Percentiles rank a stretch among this genome's conserved stretches.
Evolutionary conservation across 2,888 invertebrate species (phyloP).

Genomic region (Tetanocera ferruginea): DNA sequence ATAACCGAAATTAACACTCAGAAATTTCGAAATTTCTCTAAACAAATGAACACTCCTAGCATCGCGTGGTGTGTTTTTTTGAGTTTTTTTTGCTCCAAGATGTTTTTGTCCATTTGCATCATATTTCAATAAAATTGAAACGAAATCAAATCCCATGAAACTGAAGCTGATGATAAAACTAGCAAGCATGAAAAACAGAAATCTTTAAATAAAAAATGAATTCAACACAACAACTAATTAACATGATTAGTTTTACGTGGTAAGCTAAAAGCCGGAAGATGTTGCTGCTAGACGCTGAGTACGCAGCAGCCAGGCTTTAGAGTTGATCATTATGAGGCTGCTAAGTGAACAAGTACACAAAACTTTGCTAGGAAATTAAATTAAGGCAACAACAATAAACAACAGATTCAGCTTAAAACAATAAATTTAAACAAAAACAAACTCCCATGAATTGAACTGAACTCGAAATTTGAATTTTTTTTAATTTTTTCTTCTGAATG

Average conservation of each 20-base stretch:
- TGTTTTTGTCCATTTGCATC: neutral
- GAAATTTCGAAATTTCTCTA: neutral
- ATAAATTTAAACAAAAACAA: slow-evolving; percentile 26
- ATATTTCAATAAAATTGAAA: neutral
- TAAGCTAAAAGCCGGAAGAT: neutral
- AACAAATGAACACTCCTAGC: neutral
- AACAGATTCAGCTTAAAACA: neutral
- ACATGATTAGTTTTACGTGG: slow-evolving; percentile 24
- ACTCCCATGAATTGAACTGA: slow-evolving; percentile 27
- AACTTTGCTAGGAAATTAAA: slow-evolving; percentile 9
- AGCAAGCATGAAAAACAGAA: neutral
- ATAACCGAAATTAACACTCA: neutral
- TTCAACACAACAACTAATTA: slow-evolving; percentile 4
- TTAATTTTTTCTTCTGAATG: neutral
- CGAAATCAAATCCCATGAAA: slow-evolving; percentile 25
- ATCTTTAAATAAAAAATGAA: neutral
- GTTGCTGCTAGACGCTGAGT: neutral
- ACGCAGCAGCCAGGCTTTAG: neutral
- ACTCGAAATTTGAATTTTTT: slow-evolving; percentile 2
- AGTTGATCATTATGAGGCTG: slow-evolving; percentile 18
- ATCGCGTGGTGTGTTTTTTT: too few relatives aligned
- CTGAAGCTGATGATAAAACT: neutral
- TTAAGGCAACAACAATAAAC: neutral
- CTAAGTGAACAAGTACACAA: slow-evolving; percentile 27
- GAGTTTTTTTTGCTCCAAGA: neutral